Evolutionary conservation across 2,113 vertebrate genomes (phyloP), one percentile per base, ranked within the genome.

Genomic region (Herpetotheres cachinnans): DNA sequence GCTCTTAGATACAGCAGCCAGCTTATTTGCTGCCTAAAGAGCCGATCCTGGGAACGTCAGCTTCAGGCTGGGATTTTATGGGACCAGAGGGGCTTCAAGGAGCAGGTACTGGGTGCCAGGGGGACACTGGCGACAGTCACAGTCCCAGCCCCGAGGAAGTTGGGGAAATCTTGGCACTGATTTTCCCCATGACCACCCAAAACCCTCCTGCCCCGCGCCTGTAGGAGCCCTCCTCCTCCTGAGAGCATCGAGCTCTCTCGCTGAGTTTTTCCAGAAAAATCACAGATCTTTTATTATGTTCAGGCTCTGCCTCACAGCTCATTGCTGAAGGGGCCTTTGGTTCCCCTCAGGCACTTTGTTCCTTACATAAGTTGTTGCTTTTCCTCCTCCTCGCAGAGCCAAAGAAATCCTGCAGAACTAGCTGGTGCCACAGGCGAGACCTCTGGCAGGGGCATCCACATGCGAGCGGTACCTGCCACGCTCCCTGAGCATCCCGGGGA

Each of bases 161-260:
- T 7, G 6, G 4, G 61, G 38, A 56, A 66, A 9, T 47, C 16
- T 65, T 44, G n/a, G 16, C 0, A 0, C 25, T 34, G 47, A 10
- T 77, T 65, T 82, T 36, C 54, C 54, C 65, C 3, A 3, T 2
- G 15, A 24, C 25, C 44, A 32, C 54, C 29, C 21, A 26, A 47
- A 55, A 46, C 2, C 22, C 20, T 7, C 4, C 16, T 0, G 3
- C 65, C n/a, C 69, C 0, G 0, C 1, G 1, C 40, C 30, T 2
- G 0, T 9, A 22, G 14, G 25, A 61, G 11, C 36, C 22, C 9
- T 36, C 58, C 40, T 74, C 30, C 17, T n/a, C n/a, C 36, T 0
- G 2, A 6, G 18, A 40, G 49, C 71, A 26, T 20, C 0, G 12
- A 55, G 40, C 32, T 38, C 2, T 1, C n/a, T 59, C 32, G 55